phyloP scores from a whole-genome alignment of 2,113 vertebrate species.

The Cervus canadensis region DNA sequence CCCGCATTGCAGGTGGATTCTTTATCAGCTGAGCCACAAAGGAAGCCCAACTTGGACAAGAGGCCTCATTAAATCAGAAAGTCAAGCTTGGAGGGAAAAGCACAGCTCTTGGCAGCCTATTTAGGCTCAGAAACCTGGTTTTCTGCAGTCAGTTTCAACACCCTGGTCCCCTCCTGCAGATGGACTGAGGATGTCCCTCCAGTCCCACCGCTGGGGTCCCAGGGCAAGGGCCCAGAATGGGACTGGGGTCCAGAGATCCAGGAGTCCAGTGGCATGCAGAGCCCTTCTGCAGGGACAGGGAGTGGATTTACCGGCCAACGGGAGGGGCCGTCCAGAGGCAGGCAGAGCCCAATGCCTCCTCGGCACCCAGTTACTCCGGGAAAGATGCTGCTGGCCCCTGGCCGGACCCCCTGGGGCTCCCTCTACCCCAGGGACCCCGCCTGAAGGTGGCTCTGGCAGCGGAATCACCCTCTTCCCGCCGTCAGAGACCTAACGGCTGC shows the following conservation, averaged over 20 bases:
- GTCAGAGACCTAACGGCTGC: background rate
- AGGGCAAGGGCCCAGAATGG: background rate
- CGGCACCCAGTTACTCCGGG: accelerated
- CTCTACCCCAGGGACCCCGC: background rate
- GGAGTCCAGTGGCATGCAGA: background rate
- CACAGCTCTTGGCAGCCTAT: background rate
- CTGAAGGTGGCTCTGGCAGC: background rate
- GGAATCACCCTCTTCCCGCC: background rate
- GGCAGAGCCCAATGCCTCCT: background rate
- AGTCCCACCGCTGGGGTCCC: background rate
- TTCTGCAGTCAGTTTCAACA: accelerated
- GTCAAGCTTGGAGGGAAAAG: too few relatives aligned
- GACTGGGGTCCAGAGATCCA: background rate
- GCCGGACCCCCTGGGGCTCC: background rate
- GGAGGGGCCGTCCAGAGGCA: background rate
- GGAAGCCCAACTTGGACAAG: background rate
- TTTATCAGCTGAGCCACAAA: background rate
- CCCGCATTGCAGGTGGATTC: background rate
- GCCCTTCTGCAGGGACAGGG: background rate
- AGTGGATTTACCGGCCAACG: too few relatives aligned
- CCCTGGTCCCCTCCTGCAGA: background rate
- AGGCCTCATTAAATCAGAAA: background rate
- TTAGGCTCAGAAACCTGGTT: background rate
- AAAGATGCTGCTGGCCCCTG: background rate
- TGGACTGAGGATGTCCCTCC: background rate